Base-by-base conservation (phyloP, 2,888 invertebrate genomes). In the Leistus spinibarbis region DNA sequence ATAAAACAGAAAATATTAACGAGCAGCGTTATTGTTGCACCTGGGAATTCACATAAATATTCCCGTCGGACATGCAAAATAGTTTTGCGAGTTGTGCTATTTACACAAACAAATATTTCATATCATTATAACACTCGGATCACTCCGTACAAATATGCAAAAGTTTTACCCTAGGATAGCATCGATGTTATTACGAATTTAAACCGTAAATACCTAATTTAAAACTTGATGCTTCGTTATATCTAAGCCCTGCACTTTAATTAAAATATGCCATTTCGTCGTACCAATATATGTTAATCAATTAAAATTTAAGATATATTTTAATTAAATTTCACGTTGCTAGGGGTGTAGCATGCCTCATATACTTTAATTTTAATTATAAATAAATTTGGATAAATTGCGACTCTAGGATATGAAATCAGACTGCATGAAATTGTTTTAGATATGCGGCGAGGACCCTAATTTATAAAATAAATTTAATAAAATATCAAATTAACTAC, bases 341-440 rank as follows among this genome's bases (percentile, higher is more conserved):
- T 20, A 62, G 63, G 54, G 63, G 40, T 63, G 60, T 53, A 19
- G 13, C 54, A 74, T 62, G 74, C 74, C 22, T 24, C 62, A 67
- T 56, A 67, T 67, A 65, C 62, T 74, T 74, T 74, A 74, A 74
- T 74, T 74, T 74, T 76, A 74, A 76, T 77, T 76, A 68, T 70
- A 77, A 66, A 74, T 77, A 77, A 77, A 73, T 76, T 60, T 70
- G 67, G 62, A 76, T 73, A 76, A 76, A 77, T 63, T 65, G 76
- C 27, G 23, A 68, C 66, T 66, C 53, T 17, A 20, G 4, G 60
- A 67, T 74, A 23, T 78, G 76, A 77, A 78, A 74, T 78, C 77
- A 77, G 76, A 76, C 54, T 77, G 77, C 79, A 78, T 78, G 77
- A 78, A 78, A 78, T 78, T 77, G 77, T 78, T 78, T 76, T 76